Conservation (phyloP, 2,888 invertebrate genomes). For the Rhingia campestris region DNA sequence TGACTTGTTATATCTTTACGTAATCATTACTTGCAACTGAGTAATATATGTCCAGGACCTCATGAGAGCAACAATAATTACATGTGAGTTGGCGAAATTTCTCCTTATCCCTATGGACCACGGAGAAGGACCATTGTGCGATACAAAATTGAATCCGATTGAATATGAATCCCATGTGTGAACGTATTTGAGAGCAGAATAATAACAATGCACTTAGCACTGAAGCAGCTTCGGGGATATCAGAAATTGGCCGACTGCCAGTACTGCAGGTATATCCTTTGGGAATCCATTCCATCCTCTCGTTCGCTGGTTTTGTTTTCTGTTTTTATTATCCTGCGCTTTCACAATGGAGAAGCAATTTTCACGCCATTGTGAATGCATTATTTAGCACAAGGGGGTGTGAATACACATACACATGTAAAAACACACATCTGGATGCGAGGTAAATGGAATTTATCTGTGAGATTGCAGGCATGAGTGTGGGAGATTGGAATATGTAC, state of each 20-base stretch:
- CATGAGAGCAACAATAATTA: neutral
- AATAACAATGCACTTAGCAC: slow-evolving; percentile 38
- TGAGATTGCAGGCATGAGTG: slow-evolving; percentile 20
- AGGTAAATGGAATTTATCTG: slow-evolving; percentile 41
- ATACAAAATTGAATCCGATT: slow-evolving; percentile 58
- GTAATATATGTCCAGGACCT: neutral
- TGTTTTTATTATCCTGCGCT: slow-evolving; percentile 14
- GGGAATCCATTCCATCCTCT: slow-evolving; percentile 27
- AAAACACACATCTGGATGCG: neutral
- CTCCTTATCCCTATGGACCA: slow-evolving; percentile 7
- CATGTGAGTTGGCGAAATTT: neutral
- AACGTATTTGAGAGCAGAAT: neutral
- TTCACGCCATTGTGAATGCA: slow-evolving; percentile 62
- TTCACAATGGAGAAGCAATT: slow-evolving; percentile 55
- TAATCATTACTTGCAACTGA: neutral
- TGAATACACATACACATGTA: neutral
- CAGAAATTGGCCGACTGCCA: slow-evolving; percentile 57
- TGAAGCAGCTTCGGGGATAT: slow-evolving; percentile 19
- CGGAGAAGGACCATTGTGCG: slow-evolving; percentile 19
- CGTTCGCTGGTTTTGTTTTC: slow-evolving; percentile 11
- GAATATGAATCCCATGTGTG: slow-evolving; percentile 28
- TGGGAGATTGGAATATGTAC: too few relatives aligned
- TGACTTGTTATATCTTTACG: too few relatives aligned
- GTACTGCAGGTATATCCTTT: slow-evolving; percentile 24
- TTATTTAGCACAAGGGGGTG: slow-evolving; percentile 30